A percentile compares a stretch with the other conserved stretches of the same genome.
Evolutionary conservation across 2,888 invertebrate genomes (phyloP).

Genomic region (Azorinus chamasolen): DNA sequence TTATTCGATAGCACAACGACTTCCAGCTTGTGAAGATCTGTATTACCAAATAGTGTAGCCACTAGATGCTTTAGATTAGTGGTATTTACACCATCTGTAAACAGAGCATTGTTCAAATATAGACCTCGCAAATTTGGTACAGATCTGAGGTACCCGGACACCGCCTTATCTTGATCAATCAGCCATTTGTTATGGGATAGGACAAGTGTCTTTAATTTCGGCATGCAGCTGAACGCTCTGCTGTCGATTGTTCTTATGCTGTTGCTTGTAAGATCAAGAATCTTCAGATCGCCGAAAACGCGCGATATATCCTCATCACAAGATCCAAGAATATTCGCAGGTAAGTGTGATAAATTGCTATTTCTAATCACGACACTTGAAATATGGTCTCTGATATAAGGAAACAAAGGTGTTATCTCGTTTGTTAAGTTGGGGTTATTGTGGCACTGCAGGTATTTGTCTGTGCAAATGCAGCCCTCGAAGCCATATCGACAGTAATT

Average conservation of each 20-base stretch:
- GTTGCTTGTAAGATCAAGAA: conserved; percentile 62
- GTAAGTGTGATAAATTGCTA: conserved; percentile 60
- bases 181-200: too few relatives aligned
- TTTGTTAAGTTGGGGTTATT: too few relatives aligned
- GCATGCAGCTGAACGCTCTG: conserved; percentile 70
- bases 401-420: too few relatives aligned
- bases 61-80: conserved; percentile 61
- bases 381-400: too few relatives aligned
- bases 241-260: conserved; percentile 66
- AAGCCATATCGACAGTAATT: too few relatives aligned
- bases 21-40: conserved; percentile 49
- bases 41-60: conserved; percentile 50
- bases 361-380: conserved; percentile 37
- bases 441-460: too few relatives aligned
- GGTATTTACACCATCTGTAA: conserved; percentile 58
- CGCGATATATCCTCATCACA: conserved; percentile 46
- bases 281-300: conserved; percentile 34
- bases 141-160: conserved; percentile 61
- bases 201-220: conserved; percentile 28
- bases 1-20: conserved; percentile 62
- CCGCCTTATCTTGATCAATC: conserved; percentile 40
- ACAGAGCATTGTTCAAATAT: conserved; percentile 61
- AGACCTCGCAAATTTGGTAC: conserved; percentile 53
- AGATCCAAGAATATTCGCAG: conserved; percentile 63
- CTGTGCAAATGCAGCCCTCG: too few relatives aligned